These are phyloP conservation scores for Dicrostonyx torquatus DNA, from an alignment of 2,797 vertebrate genomes.

Conservation along the genomic window DNA sequence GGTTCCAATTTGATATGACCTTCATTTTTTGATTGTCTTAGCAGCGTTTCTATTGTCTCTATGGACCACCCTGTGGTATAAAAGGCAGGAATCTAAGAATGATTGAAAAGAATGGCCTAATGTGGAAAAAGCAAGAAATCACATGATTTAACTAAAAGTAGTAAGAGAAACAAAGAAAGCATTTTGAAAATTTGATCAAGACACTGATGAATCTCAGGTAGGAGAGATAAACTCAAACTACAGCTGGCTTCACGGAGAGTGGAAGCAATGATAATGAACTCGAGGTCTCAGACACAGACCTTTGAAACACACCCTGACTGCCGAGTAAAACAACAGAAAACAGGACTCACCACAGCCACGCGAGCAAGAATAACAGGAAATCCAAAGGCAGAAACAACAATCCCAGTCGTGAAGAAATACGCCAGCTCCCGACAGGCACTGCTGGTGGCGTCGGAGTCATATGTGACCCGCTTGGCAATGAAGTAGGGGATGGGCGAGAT, in stretches of 20 bases:
- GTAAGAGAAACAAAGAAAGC: background rate
- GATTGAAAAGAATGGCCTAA: background rate
- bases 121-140: slow-evolving; percentile 51
- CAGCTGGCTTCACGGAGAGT: background rate
- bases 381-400: slow-evolving; percentile 96
- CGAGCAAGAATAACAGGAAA: slow-evolving; percentile 94
- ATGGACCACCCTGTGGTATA: background rate
- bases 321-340: background rate
- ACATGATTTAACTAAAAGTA: background rate
- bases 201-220: background rate
- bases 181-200: background rate
- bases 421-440: slow-evolving; percentile 95
- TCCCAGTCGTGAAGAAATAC: slow-evolving; percentile 96
- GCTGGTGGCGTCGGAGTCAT: slow-evolving; percentile 93
- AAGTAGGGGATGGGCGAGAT: slow-evolving; percentile 95
- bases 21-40: slow-evolving; percentile 2
- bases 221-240: background rate
- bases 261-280: background rate
- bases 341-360: slow-evolving; percentile 88
- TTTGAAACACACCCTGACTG: background rate
- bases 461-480: slow-evolving; percentile 91
- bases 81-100: background rate
- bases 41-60: background rate
- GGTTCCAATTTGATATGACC: background rate
- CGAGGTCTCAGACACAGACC: background rate